A percentile compares a stretch with the other conserved stretches of the same genome.
Evolutionary conservation across 2,888 invertebrate species (phyloP).

Genomic region (Acanthosoma haemorrhoidale): DNA sequence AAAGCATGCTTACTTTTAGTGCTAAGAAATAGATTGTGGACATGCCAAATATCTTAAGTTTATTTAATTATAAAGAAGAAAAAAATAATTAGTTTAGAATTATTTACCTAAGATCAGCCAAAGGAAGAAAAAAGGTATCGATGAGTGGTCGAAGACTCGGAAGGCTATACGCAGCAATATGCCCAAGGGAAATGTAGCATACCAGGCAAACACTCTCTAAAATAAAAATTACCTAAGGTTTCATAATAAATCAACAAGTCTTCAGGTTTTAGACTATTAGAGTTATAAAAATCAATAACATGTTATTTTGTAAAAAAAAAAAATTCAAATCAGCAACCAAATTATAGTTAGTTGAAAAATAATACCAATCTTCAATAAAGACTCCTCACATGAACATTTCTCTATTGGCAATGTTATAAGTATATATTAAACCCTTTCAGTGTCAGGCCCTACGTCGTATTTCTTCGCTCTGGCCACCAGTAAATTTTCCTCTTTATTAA

Average conservation of each 20-base stretch:
- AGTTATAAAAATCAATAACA: too few relatives aligned
- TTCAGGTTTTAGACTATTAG: too few relatives aligned
- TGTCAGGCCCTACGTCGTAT: too few relatives aligned
- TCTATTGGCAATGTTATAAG: too few relatives aligned
- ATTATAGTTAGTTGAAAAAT: too few relatives aligned
- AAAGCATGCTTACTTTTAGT: conserved; percentile 18
- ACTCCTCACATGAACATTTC: too few relatives aligned
- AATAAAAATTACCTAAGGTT: conserved; percentile 42
- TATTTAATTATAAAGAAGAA: background rate
- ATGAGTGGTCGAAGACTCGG: conserved; percentile 90
- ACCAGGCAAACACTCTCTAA: conserved; percentile 91
- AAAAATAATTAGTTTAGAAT: background rate
- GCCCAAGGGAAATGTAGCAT: conserved; percentile 91
- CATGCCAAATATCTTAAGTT: conserved; percentile 25
- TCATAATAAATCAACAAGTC: background rate
- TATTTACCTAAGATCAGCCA: conserved; percentile 83
- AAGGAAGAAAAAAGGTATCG: conserved; percentile 89
- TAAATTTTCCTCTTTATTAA: too few relatives aligned
- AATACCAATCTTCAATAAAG: too few relatives aligned
- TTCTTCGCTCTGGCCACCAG: too few relatives aligned
- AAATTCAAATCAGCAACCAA: too few relatives aligned
- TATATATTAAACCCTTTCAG: too few relatives aligned
- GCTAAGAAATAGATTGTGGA: conserved; percentile 24
- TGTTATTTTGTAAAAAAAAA: too few relatives aligned
- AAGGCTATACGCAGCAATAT: conserved; percentile 87